Conservation (phyloP, 2,888 invertebrate species). For the Ametastegia equiseti region DNA sequence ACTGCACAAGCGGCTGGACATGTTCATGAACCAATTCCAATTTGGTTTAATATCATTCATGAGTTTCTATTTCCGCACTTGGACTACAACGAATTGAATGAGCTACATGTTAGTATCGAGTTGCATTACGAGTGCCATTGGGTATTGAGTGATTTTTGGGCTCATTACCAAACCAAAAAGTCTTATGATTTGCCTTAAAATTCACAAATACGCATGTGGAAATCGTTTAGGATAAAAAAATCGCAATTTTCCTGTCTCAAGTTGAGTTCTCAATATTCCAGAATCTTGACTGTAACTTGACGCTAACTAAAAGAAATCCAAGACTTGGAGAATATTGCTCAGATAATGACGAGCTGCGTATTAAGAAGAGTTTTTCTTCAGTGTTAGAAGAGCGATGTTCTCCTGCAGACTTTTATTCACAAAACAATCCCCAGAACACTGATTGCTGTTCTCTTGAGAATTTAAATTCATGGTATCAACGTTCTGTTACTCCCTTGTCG, state of each 20-base stretch:
- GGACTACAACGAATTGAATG: slow-evolving; percentile 60
- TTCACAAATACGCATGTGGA: too few species aligned
- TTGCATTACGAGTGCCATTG: too few species aligned
- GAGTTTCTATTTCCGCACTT: slow-evolving; percentile 62
- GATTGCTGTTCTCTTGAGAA: not conserved
- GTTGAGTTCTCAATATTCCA: not conserved
- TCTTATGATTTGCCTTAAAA: too few species aligned
- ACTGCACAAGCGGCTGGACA: slow-evolving; percentile 52
- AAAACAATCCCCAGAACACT: not conserved
- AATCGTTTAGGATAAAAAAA: too few species aligned
- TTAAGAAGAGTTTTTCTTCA: not conserved
- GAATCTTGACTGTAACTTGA: not conserved
- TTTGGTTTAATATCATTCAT: slow-evolving; percentile 62
- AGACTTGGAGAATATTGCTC: not conserved
- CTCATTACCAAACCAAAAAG: not conserved
- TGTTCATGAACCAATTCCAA: slow-evolving; percentile 49
- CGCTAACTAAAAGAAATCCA: not conserved
- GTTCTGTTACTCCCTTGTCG: not conserved
- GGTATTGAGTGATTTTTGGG: not conserved
- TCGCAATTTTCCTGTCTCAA: too few species aligned
- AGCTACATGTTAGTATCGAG: slow-evolving; percentile 59
- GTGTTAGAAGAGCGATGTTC: not conserved
- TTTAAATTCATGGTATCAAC: not conserved
- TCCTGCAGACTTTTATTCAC: not conserved
- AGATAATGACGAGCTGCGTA: not conserved